Conservation (phyloP, 35 echinoderm and acorn worm species). For the Acanthaster planci region DNA sequence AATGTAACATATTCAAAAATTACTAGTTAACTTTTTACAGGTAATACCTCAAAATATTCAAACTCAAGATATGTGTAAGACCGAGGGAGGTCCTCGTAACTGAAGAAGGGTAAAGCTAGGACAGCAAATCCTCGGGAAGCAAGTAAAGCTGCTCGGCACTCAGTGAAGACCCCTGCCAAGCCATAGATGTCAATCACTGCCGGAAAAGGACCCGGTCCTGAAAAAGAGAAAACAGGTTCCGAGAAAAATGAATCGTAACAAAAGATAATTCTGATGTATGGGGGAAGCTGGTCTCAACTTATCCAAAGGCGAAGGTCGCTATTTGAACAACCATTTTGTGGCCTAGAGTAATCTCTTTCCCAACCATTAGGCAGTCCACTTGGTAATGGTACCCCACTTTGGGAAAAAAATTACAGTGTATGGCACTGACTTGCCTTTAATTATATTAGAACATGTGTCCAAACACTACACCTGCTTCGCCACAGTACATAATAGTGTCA, state of each 20-base stretch:
- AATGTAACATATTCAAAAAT: too few relatives aligned
- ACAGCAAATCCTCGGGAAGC: neutral
- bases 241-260: too few relatives aligned
- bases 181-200: constrained; percentile 17
- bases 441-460: too few relatives aligned
- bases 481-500: too few relatives aligned
- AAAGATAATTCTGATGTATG: neutral
- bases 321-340: neutral
- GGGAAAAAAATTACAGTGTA: too few relatives aligned
- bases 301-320: neutral
- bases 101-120: neutral
- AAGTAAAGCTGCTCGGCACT: neutral
- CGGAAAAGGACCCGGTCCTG: constrained; percentile 20
- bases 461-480: too few relatives aligned
- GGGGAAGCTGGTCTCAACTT: neutral
- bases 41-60: constrained; percentile 33
- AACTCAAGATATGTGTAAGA: neutral
- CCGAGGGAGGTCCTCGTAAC: neutral
- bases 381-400: too few relatives aligned
- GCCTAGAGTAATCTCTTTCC: neutral
- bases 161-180: neutral
- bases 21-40: too few relatives aligned
- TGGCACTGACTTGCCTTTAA: too few relatives aligned
- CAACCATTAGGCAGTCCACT: neutral
- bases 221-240: neutral